These are phyloP conservation scores for Temnothorax unifasciatus DNA, from an alignment of 2,888 invertebrate genomes.

Conservation along the genomic window DNA sequence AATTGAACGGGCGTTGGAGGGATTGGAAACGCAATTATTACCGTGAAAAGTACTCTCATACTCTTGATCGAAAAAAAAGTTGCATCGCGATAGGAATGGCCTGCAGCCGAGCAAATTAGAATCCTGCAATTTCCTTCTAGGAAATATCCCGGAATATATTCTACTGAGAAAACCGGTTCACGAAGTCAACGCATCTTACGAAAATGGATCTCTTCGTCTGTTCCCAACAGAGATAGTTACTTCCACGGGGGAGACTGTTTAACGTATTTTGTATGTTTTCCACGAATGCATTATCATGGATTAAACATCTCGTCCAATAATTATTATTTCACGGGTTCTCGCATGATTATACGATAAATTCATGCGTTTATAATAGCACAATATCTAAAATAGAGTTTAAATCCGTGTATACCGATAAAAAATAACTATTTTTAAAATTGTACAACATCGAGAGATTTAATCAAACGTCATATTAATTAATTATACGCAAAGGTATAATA, in stretches of 20 bases:
- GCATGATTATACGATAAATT: conserved; percentile 13
- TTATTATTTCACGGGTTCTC: background rate
- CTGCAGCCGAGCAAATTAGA: conserved; percentile 61
- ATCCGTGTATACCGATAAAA: background rate
- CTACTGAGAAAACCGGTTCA: conserved; percentile 52
- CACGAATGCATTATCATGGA: conserved; percentile 19
- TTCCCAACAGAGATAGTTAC: conserved; percentile 26
- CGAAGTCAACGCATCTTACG: conserved; percentile 41
- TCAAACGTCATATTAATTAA: conserved; percentile 10
- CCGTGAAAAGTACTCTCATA: conserved; percentile 47
- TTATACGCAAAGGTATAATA: background rate
- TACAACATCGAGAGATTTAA: conserved; percentile 1
- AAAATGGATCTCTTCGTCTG: conserved; percentile 51
- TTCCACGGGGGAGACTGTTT: background rate
- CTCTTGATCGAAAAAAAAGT: conserved; percentile 45
- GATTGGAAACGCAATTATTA: conserved; percentile 41
- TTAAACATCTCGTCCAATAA: conserved; percentile 26
- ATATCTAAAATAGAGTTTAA: conserved; percentile 11
- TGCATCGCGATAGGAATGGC: conserved; percentile 34
- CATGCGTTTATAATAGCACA: background rate
- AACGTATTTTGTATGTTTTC: conserved; percentile 24
- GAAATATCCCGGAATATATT: conserved; percentile 59
- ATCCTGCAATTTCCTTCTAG: conserved; percentile 67
- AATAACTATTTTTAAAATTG: background rate
- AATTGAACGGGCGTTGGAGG: conserved; percentile 13